Percentiles rank a stretch among this genome's conserved stretches.
Evolutionary conservation across 2,113 vertebrate genomes (phyloP).

Genomic region (Podiceps cristatus): DNA sequence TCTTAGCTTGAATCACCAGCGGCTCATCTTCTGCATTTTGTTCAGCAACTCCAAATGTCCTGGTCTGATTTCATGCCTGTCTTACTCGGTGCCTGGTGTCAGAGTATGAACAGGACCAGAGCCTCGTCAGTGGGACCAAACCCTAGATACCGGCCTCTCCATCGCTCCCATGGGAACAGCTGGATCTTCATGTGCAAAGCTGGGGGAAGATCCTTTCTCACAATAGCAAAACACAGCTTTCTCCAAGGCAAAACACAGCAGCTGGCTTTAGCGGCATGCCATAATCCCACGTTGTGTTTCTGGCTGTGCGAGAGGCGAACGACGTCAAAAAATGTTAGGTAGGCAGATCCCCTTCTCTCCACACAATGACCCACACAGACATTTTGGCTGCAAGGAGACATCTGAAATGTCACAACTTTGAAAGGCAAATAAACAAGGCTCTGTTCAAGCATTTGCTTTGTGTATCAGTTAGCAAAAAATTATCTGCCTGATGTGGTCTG

Average conservation of each 20-base stretch:
- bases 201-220: background rate
- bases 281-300: background rate
- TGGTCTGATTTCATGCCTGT: background rate
- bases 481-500: slow-evolving; percentile 4
- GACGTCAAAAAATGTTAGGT: background rate
- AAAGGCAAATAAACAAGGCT: slow-evolving; percentile 50
- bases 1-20: background rate
- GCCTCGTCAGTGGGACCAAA: background rate
- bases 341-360: background rate
- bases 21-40: background rate
- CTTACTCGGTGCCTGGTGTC: background rate
- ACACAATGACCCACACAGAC: slow-evolving; percentile 9
- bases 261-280: background rate
- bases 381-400: background rate
- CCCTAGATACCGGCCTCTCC: background rate
- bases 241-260: background rate
- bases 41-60: background rate
- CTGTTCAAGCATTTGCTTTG: slow-evolving; percentile 18
- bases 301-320: background rate
- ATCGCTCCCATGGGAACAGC: fast-evolving
- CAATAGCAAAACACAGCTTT: background rate
- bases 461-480: slow-evolving; percentile 45
- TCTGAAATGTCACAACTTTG: slow-evolving; percentile 60
- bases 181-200: background rate
- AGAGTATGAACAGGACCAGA: background rate